A percentile compares a stretch with the other conserved stretches of the same genome.
Conservation (phyloP, 2,888 invertebrate genomes). For the Drosophila cognata region DNA sequence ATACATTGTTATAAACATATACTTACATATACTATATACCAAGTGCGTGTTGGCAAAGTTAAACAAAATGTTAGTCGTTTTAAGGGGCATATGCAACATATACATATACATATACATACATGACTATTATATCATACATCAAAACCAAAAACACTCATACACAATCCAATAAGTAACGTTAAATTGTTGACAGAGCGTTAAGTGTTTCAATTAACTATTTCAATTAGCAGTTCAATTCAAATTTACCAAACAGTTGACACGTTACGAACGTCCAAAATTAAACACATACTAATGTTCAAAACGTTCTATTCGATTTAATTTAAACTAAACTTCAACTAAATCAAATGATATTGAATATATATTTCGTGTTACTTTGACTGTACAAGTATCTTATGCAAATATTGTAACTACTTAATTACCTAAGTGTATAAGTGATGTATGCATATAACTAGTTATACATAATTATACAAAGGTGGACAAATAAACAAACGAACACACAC, state of each 20-base stretch:
- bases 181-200: constrained; percentile 55
- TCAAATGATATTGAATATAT: constrained; percentile 45
- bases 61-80: constrained; percentile 32
- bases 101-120: constrained; percentile 28
- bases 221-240: constrained; percentile 60
- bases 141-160: constrained; percentile 1
- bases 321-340: constrained; percentile 39
- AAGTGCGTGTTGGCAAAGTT: constrained; percentile 9
- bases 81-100: constrained; percentile 16
- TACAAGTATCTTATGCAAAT: constrained; percentile 39
- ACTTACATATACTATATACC: constrained; percentile 18
- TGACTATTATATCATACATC: constrained; percentile 35
- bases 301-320: constrained; percentile 67
- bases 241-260: constrained; percentile 43
- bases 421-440: constrained; percentile 52
- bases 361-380: constrained; percentile 70
- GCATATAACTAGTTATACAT: constrained; percentile 42
- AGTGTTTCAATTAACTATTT: constrained; percentile 58
- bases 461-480: constrained; percentile 32
- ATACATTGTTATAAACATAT: constrained; percentile 11
- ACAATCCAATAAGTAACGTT: constrained; percentile 43
- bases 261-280: constrained; percentile 39
- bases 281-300: constrained; percentile 24
- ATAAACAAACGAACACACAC: constrained; percentile 9
- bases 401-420: constrained; percentile 30